Conservation (phyloP, 1,140 invertebrate species). For the Teleopsis dalmanni region DNA sequence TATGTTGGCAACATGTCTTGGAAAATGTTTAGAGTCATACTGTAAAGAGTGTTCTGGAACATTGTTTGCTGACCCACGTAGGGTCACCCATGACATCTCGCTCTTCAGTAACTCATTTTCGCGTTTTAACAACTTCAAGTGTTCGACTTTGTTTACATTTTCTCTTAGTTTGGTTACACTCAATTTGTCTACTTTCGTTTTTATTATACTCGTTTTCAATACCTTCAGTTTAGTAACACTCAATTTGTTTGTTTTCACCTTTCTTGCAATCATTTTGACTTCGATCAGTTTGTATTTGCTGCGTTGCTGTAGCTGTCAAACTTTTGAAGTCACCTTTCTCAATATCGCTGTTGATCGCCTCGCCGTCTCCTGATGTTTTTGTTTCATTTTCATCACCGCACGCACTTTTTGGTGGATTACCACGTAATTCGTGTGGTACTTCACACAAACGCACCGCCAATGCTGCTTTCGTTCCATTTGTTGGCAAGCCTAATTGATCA, state of each 20-base stretch:
- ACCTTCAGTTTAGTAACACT: no score
- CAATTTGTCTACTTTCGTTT: no score
- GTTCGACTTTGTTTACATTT: background rate
- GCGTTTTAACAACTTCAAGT: background rate
- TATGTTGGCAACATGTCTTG: conserved; percentile 1
- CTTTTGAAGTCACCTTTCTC: background rate
- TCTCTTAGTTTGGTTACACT: no score
- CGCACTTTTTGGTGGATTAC: background rate
- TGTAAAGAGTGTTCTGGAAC: background rate
- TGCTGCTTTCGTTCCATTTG: background rate
- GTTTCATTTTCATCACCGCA: background rate
- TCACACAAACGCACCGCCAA: background rate
- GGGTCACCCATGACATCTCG: background rate
- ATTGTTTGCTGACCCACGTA: background rate
- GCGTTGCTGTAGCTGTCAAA: background rate
- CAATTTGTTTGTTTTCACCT: no score
- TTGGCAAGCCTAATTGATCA: background rate
- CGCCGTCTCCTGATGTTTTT: background rate
- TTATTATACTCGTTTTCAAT: no score
- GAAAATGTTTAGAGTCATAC: background rate
- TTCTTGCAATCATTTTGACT: background rate
- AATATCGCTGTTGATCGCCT: background rate
- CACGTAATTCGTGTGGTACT: background rate
- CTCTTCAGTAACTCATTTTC: conserved; percentile 3
- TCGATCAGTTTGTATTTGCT: background rate